A percentile compares a stretch with the other conserved stretches of the same genome.
These are phyloP conservation scores for Cecidostiba fungosa DNA, from an alignment of 2,888 invertebrate species.

Conservation along the genomic window DNA sequence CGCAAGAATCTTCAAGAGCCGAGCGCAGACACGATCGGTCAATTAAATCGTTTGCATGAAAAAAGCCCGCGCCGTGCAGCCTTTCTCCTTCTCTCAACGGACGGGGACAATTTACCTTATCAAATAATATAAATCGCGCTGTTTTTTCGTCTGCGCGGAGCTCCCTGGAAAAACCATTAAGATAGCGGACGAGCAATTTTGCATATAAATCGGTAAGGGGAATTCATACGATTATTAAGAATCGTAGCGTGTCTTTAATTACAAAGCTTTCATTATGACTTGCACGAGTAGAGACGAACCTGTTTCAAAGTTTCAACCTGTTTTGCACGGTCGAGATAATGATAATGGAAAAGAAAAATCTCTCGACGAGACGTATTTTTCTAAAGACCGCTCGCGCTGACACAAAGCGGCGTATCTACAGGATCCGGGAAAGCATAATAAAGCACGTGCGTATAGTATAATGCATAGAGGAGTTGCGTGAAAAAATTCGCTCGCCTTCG, in stretches of 20 bases:
- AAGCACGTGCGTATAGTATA: constrained; percentile 33
- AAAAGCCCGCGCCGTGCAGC: constrained; percentile 48
- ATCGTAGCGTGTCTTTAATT: background rate
- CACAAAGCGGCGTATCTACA: constrained; percentile 37
- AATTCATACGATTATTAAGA: background rate
- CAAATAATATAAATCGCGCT: constrained; percentile 50
- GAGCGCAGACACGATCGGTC: constrained; percentile 69
- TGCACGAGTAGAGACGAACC: background rate
- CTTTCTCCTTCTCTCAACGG: background rate
- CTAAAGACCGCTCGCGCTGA: background rate
- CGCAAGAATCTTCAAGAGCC: constrained; percentile 54
- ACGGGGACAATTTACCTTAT: constrained; percentile 58
- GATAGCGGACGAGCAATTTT: background rate
- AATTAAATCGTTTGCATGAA: constrained; percentile 72
- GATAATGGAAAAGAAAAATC: constrained; percentile 2
- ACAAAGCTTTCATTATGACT: background rate
- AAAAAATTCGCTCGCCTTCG: constrained; percentile 63
- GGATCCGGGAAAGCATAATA: constrained; percentile 64
- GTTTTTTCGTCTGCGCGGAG: constrained; percentile 11
- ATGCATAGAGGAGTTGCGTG: constrained; percentile 64
- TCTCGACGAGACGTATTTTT: background rate
- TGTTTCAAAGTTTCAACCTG: background rate
- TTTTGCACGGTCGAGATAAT: constrained; percentile 43
- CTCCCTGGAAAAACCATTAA: background rate
- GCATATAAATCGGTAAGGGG: constrained; percentile 4